Evolutionary conservation across 2,113 vertebrate genomes (phyloP), one percentile per base, ranked within the genome.

Genomic region (Panurus biarmicus): DNA sequence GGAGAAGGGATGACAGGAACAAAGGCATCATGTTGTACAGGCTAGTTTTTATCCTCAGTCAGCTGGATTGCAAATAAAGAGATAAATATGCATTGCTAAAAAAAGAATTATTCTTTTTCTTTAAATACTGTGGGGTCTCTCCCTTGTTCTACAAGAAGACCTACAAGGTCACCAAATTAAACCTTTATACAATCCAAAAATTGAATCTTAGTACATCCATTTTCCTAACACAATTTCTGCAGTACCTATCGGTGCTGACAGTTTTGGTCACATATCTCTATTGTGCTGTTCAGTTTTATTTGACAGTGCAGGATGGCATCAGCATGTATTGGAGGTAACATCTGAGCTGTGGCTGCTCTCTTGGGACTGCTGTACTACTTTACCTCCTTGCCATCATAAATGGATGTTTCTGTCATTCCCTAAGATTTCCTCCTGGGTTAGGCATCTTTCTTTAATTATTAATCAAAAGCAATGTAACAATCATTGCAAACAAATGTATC

Each of bases 231-330:
- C 95, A 96, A 98, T 98, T 98, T 98, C 96, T 96, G 60, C 96
- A 95, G 91, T 89, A 42, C 97, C 97, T 96, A 97, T 98, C 94
- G 97, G 97, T 98, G 96, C 97, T 98, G 98, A 98, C 98, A 98
- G 97, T 98, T 97, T 96, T 95, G 93, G 96, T 97, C 83, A 93
- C 66, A 75, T 91, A 88, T 97, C 96, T 97, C 96, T 97, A 95
- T 97, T 93, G 96, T 97, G 97, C 97, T 98, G 97, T 97, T 98
- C 97, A 97, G 95, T 98, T 98, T 97, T 97, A 98, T 98, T 98
- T 98, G 98, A 97, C 96, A 94, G 69, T 95, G 95, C 67, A 45
- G 97, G 98, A 97, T 86, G 73, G 98, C 98, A 98, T 98, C 98
- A 97, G 96, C 94, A 24, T 96, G 97, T 96, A 98, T 98, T 98